A percentile compares a stretch with the other conserved stretches of the same genome.
Evolutionary conservation across 2,888 invertebrate species (phyloP).

Genomic region (Labia minor): DNA sequence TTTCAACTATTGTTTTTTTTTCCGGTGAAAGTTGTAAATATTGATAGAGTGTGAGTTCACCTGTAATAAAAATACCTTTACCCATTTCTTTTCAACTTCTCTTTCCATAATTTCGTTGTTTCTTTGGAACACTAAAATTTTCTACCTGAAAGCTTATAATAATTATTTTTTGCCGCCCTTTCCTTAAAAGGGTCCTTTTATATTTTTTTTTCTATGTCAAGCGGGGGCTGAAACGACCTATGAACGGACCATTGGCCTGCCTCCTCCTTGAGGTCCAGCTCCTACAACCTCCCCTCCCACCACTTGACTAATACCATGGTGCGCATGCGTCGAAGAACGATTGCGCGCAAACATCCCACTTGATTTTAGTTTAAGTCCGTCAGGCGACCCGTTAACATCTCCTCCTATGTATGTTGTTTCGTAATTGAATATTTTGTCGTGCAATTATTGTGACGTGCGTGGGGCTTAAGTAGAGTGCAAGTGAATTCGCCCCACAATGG

Average conservation of each 20-base stretch:
- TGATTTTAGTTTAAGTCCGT: background rate
- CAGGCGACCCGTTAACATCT: background rate
- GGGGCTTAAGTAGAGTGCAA: background rate
- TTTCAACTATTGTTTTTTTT: too few relatives aligned
- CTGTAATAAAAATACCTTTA: too few relatives aligned
- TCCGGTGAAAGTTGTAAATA: too few relatives aligned
- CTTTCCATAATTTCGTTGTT: too few relatives aligned
- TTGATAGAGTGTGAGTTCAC: too few relatives aligned
- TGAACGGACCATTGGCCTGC: background rate
- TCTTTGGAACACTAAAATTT: too few relatives aligned
- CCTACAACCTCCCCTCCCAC: background rate
- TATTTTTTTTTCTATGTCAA: background rate
- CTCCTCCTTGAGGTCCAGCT: background rate
- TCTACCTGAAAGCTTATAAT: too few relatives aligned
- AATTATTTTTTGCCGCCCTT: background rate
- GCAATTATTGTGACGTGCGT: background rate
- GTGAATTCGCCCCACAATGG: conserved; percentile 4
- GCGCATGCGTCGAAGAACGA: background rate
- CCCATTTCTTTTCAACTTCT: too few relatives aligned
- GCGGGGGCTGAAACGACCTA: background rate
- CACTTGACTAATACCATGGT: too few relatives aligned
- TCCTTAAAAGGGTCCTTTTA: background rate
- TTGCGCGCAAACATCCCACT: background rate
- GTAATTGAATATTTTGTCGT: background rate
- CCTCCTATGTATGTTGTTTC: background rate